Conservation (phyloP, 2,888 invertebrate genomes). For the Meloe dianella region DNA sequence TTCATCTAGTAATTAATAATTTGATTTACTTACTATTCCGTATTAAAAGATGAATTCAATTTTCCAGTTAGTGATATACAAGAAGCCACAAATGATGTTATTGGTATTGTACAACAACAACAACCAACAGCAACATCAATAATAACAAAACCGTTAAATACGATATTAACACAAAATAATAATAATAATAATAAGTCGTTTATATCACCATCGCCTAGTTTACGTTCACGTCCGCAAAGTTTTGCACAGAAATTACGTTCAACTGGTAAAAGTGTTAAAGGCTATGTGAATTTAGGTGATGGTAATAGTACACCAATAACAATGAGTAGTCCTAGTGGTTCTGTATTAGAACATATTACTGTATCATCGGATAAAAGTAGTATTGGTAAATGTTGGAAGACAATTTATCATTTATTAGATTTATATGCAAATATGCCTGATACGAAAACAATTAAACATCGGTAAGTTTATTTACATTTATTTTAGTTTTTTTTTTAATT, state of each 20-base stretch:
- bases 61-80: conserved; percentile 71
- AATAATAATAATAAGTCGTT: conserved; percentile 50
- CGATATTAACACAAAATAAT: conserved; percentile 35
- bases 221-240: conserved; percentile 76
- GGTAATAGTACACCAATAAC: conserved; percentile 74
- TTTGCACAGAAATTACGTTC: conserved; percentile 87
- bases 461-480: conserved; percentile 52
- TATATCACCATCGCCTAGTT: conserved; percentile 64
- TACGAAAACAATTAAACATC: conserved; percentile 87
- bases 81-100: conserved; percentile 59
- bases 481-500: no score
- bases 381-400: conserved; percentile 84
- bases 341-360: conserved; percentile 63
- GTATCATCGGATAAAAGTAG: conserved; percentile 61
- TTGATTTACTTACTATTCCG: background rate
- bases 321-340: conserved; percentile 67
- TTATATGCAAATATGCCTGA: conserved; percentile 94
- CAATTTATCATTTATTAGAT: conserved; percentile 89
- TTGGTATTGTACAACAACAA: background rate
- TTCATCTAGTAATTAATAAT: conserved; percentile 63
- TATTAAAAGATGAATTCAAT: no score
- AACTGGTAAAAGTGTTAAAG: conserved; percentile 84
- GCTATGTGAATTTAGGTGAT: conserved; percentile 83
- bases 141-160: conserved; percentile 4
- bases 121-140: conserved; percentile 1